Evolutionary conservation across 2,888 invertebrate genomes (phyloP).

Genomic region (Andricus curvator): DNA sequence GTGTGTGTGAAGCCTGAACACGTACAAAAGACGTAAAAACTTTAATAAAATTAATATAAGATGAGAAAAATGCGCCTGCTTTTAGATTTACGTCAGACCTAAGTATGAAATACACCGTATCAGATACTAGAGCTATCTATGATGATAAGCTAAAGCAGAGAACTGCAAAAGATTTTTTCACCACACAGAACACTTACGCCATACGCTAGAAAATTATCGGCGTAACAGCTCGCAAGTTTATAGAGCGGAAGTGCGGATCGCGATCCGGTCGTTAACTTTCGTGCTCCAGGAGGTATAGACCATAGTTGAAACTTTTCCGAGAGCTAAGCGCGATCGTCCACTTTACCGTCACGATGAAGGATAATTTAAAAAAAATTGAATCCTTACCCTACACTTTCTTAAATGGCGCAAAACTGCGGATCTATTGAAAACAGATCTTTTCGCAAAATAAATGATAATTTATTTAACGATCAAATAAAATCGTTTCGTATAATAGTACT

Average conservation of each 20-base stretch:
- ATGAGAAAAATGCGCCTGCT: no score
- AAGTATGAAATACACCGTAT: not conserved
- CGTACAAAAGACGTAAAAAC: no score
- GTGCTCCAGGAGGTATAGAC: conserved; percentile 14
- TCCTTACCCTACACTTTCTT: not conserved
- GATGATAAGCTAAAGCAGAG: conserved; percentile 34
- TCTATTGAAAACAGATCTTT: not conserved
- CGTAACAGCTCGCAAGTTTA: conserved; percentile 34
- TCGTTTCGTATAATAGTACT: not conserved
- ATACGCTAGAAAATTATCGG: conserved; percentile 12
- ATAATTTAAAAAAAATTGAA: conserved; percentile 9
- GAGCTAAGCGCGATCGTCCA: not conserved
- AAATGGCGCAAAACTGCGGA: not conserved
- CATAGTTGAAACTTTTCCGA: conserved; percentile 2
- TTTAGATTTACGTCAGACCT: not conserved
- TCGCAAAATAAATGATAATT: not conserved
- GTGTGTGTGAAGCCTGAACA: no score
- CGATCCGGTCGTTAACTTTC: conserved; percentile 41
- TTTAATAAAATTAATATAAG: no score
- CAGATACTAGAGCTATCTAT: conserved; percentile 13
- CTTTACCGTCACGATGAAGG: conserved; percentile 11
- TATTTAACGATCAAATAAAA: not conserved
- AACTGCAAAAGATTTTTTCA: conserved; percentile 23
- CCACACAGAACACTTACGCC: conserved; percentile 33
- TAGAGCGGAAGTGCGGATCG: conserved; percentile 41